phyloP scores from a whole-genome alignment of 2,797 vertebrate species.

The Malurus splendens region DNA sequence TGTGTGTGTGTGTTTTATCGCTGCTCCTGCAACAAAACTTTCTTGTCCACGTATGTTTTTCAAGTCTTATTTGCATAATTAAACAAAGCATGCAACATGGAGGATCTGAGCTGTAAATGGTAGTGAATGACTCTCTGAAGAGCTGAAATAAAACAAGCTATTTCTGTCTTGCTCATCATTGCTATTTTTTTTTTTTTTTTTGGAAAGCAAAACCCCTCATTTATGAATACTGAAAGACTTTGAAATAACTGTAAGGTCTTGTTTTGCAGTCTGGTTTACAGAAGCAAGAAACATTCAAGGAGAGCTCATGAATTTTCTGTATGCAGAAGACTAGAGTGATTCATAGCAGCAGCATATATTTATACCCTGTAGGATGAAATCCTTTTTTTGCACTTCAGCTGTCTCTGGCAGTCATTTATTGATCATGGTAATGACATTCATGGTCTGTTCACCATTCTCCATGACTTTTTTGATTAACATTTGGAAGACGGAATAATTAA shows the following conservation, averaged over 20 bases:
- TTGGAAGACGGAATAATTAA: not conserved
- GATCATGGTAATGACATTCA: not conserved
- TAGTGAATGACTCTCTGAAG: not conserved
- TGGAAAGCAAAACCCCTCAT: not conserved
- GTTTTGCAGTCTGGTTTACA: constrained; percentile 26
- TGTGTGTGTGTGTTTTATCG: constrained; percentile 33
- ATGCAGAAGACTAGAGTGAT: constrained; percentile 1
- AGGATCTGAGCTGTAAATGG: not conserved
- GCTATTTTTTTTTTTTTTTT: constrained; percentile 37
- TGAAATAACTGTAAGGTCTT: constrained; percentile 4
- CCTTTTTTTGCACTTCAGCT: not conserved
- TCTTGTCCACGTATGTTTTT: constrained; percentile 41
- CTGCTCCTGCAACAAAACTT: constrained; percentile 44
- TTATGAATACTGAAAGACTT: constrained; percentile 46
- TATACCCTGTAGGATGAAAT: not conserved
- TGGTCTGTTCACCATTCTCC: not conserved
- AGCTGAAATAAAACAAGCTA: constrained; percentile 11
- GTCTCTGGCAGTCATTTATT: not conserved
- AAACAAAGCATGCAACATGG: constrained; percentile 34
- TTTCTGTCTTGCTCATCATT: constrained; percentile 14
- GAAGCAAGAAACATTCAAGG: not conserved
- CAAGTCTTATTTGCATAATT: constrained; percentile 57
- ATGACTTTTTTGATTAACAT: not conserved
- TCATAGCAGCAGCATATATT: not conserved
- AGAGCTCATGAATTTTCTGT: constrained; percentile 23